Conservation (phyloP, 23 tunicate species). For the Diplosoma virens region DNA sequence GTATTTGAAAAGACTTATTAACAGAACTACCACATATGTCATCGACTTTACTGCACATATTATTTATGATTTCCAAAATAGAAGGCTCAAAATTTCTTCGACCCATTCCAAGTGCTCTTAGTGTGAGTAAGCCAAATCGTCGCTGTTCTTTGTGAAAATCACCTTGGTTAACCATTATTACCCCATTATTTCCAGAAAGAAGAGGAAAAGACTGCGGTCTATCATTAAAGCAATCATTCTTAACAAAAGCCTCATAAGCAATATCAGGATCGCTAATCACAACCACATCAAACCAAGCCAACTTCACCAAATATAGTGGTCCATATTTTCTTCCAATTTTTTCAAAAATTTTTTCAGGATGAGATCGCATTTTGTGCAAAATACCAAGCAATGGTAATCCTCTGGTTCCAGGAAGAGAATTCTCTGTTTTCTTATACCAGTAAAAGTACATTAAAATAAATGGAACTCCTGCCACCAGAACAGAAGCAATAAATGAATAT, state of each 20-base stretch:
- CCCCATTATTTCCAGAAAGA: constrained; percentile 16
- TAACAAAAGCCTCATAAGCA: constrained; percentile 45
- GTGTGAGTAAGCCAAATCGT: constrained; percentile 32
- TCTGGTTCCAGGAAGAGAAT: constrained; percentile 9
- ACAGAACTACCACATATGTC: too few relatives aligned
- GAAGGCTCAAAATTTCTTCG: constrained; percentile 43
- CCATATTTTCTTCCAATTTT: constrained; percentile 30
- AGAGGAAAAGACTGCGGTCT: constrained; percentile 34
- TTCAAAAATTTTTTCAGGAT: constrained; percentile 22
- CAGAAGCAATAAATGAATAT: neutral
- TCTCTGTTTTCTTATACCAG: neutral
- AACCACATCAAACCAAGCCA: constrained; percentile 23
- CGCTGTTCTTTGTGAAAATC: constrained; percentile 54
- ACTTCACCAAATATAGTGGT: constrained; percentile 39
- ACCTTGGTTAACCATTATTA: constrained; percentile 2
- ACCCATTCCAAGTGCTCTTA: constrained; percentile 60
- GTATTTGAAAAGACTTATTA: too few relatives aligned
- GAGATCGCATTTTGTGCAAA: neutral
- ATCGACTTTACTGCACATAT: too few relatives aligned
- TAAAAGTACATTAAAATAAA: neutral
- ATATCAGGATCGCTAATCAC: constrained; percentile 25
- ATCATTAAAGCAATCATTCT: constrained; percentile 32
- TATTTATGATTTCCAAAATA: neutral
- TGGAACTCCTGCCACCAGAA: neutral
- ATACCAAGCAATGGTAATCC: constrained; percentile 25